Conservation (phyloP, 2,888 invertebrate genomes). For the Drosophila basisetae region DNA sequence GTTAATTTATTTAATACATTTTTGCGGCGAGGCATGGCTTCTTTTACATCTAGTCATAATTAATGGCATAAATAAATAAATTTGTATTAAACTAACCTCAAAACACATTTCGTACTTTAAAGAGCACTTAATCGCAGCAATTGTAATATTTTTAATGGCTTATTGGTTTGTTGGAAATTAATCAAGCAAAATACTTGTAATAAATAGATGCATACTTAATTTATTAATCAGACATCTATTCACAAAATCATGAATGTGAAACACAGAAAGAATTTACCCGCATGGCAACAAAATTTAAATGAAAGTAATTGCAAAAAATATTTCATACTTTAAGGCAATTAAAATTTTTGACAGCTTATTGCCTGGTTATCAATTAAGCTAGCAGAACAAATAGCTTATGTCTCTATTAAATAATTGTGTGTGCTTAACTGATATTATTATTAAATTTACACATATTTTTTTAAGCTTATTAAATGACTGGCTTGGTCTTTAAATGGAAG, state of each 20-base stretch:
- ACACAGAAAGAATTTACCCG: no score
- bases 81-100: background rate
- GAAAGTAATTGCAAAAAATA: background rate
- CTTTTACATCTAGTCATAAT: background rate
- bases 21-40: background rate
- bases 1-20: background rate
- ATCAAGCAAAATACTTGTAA: background rate
- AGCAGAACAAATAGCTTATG: background rate
- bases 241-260: background rate
- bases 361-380: background rate
- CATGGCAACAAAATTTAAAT: background rate
- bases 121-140: no score
- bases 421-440: background rate
- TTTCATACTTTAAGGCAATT: conserved; percentile 20
- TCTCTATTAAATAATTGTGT: background rate
- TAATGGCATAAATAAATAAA: background rate
- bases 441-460: background rate
- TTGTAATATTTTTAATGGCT: no score
- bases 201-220: background rate
- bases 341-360: background rate
- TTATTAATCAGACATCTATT: background rate
- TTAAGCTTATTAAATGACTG: background rate
- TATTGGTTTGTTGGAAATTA: background rate
- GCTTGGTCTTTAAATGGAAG: conserved; percentile 3
- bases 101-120: background rate